Conservation (phyloP, 2,113 vertebrate species). For the Theristicus caerulescens region DNA sequence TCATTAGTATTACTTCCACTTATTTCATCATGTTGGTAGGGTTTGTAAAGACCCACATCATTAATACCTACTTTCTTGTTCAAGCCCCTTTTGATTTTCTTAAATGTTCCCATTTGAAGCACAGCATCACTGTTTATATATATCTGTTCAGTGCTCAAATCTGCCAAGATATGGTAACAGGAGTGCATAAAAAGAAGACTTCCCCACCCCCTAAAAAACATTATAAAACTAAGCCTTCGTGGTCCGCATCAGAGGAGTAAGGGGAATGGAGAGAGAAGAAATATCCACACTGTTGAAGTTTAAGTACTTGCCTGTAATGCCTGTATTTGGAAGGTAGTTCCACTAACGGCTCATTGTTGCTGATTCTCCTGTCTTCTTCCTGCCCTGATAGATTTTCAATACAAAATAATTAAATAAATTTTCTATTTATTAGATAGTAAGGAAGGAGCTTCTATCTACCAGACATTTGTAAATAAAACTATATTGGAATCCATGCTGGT, state of each 20-base stretch:
- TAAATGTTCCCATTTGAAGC: not conserved
- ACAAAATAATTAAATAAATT: not conserved
- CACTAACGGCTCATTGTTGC: not conserved
- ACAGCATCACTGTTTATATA: not conserved
- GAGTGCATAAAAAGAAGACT: not conserved
- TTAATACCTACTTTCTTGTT: not conserved
- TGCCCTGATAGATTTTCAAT: not conserved
- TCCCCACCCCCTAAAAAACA: not conserved
- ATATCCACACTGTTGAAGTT: not conserved
- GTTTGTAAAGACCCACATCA: not conserved
- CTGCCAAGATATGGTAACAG: not conserved
- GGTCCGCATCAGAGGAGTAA: not conserved
- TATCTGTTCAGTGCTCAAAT: not conserved
- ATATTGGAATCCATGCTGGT: not conserved
- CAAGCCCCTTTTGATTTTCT: not conserved
- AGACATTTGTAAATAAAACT: not conserved
- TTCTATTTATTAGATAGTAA: not conserved
- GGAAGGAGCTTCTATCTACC: not conserved
- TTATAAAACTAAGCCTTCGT: not conserved
- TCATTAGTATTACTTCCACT: not conserved
- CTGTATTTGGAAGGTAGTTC: not conserved
- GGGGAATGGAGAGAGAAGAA: not conserved
- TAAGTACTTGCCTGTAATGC: not conserved
- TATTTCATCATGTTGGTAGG: not conserved
- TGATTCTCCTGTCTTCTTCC: not conserved